These are phyloP conservation scores for Xestobium rufovillosum DNA, from an alignment of 2,888 invertebrate species.

Conservation along the genomic window DNA sequence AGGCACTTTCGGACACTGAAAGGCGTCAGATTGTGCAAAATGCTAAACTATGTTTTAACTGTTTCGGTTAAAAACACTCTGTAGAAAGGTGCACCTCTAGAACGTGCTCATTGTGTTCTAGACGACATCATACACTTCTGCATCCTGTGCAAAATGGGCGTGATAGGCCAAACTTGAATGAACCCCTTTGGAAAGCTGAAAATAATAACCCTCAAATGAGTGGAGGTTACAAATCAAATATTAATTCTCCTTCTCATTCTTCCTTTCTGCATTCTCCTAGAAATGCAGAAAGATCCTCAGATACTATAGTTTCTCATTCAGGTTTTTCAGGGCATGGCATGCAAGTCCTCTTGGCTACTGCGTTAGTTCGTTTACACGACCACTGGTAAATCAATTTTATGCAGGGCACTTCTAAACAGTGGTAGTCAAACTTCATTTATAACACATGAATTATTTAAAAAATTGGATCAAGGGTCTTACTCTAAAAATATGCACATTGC, in stretches of 20 bases:
- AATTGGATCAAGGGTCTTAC: neutral
- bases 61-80: neutral
- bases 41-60: neutral
- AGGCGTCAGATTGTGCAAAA: neutral
- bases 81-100: neutral
- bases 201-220: neutral
- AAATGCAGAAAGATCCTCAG: constrained; percentile 1
- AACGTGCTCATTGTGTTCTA: neutral
- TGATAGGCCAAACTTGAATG: too few relatives aligned
- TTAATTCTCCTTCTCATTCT: neutral
- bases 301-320: neutral
- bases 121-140: neutral
- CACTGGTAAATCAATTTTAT: neutral
- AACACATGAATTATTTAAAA: neutral
- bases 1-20: constrained; percentile 1
- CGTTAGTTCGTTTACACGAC: neutral
- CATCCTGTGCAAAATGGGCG: too few relatives aligned
- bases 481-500: neutral
- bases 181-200: too few relatives aligned
- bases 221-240: neutral
- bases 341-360: neutral
- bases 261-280: constrained; percentile 3
- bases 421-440: constrained; percentile 1
- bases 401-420: constrained; percentile 1
- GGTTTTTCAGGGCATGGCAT: neutral